Conservation (phyloP, 2,888 invertebrate genomes). For the Adelphocoris suturalis region DNA sequence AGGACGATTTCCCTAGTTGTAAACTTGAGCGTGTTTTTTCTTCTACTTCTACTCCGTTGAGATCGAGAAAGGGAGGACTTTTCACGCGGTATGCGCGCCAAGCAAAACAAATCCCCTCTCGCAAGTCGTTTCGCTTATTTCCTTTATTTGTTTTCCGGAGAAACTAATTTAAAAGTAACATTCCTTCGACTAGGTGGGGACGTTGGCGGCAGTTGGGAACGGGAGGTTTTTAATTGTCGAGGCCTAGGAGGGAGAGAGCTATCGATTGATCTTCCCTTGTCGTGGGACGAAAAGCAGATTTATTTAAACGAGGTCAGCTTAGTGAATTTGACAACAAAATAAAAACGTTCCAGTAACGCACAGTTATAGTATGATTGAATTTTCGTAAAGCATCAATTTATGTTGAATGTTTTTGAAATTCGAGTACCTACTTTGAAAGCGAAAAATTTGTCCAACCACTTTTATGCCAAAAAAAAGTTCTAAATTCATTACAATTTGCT, state of each 20-base stretch:
- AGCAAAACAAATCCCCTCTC: conserved; percentile 15
- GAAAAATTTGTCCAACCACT: too few relatives aligned
- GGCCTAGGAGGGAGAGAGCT: neutral
- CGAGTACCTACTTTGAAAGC: too few relatives aligned
- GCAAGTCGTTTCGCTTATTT: conserved; percentile 11
- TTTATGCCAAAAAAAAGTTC: too few relatives aligned
- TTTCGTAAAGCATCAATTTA: too few relatives aligned
- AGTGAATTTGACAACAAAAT: too few relatives aligned
- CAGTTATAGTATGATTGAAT: too few relatives aligned
- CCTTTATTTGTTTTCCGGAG: conserved; percentile 7
- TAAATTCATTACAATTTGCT: too few relatives aligned
- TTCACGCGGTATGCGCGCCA: neutral
- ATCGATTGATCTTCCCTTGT: neutral
- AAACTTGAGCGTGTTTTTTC: neutral
- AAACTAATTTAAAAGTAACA: conserved; percentile 39
- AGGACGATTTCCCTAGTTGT: conserved; percentile 16
- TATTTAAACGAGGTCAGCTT: too few relatives aligned
- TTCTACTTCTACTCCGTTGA: neutral
- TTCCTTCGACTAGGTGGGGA: neutral
- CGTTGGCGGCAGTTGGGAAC: neutral
- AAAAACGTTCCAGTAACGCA: too few relatives aligned
- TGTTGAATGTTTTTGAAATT: too few relatives aligned
- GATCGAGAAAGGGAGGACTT: neutral
- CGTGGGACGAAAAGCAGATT: too few relatives aligned
- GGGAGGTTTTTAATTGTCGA: conserved; percentile 21